Base-by-base conservation (phyloP, 2,113 vertebrate species). In the Microcebus griseorufus region DNA sequence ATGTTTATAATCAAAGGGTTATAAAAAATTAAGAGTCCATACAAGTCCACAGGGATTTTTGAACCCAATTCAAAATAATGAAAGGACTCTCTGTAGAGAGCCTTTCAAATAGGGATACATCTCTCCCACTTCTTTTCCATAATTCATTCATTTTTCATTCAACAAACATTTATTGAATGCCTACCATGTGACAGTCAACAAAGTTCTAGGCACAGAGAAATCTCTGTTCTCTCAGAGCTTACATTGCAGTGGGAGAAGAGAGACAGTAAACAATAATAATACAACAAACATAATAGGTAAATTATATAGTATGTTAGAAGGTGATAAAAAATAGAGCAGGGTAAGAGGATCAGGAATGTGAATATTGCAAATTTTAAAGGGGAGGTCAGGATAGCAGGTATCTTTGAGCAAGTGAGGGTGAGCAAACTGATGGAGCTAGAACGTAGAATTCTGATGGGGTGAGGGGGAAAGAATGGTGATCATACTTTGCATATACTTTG, bases 1-100 rank as follows among this genome's bases (percentile, higher is more conserved):
- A 80, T 73, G 39, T 94, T 84, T 84, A 80, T 73, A 48, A 85
- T 90, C 55, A 79, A 92, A 73, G 20, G 14, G 7, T 51, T 95
- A 88, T 60, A 55, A 92, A 93, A 78, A 95, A 79, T 22, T 88
- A 64, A 37, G 34, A 58, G 16, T 32, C 13, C n/a, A 23, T 67
- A 29, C 37, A 97, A 95, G 17, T 93, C 60, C 51, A 94, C 25
- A 51, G 29, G 27, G 32, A 80, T 75, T 97, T 97, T 51, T 81
- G 17, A 93, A 53, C 2, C 10, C 82, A 64, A 32, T 91, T 94
- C n/a, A 91, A 96, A 97, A 84, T 87, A 88, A 83, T 58, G 13
- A 42, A 70, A 73, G 18, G 79, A 81, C 2, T 53, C 85, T 88
- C 17, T 92, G 29, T 67, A 95, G 55, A 93, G 53, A 95, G 51